phyloP scores from a whole-genome alignment of 1,140 invertebrate genomes.

The Cecropterus lyciades region DNA sequence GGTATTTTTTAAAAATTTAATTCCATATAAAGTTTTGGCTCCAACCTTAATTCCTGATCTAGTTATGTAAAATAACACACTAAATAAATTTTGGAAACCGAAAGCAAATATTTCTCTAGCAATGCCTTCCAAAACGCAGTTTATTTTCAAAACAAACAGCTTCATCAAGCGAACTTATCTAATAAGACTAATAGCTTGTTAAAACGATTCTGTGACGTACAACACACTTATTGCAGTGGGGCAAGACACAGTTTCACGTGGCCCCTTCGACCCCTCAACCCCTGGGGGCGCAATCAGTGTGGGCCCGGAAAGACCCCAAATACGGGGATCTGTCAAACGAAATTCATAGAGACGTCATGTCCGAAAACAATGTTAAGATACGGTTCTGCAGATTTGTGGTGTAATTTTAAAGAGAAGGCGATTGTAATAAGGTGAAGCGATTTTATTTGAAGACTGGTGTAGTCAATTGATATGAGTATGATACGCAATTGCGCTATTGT shows the following conservation, averaged over 20 bases:
- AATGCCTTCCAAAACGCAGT: no score
- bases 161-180: conserved; percentile 30
- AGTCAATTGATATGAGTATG: no score
- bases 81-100: not conserved
- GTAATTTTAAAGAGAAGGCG: no score
- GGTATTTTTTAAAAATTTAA: no score
- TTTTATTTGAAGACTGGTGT: no score
- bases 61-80: not conserved
- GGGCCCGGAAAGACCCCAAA: conserved; percentile 47
- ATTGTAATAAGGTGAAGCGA: conserved; percentile 3
- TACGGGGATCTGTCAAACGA: conserved; percentile 34
- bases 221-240: conserved; percentile 19
- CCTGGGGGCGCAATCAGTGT: conserved; percentile 44
- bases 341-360: conserved; percentile 42
- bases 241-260: conserved; percentile 12
- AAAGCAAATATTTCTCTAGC: not conserved
- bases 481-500: no score
- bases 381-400: conserved; percentile 4
- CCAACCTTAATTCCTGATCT: no score
- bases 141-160: conserved; percentile 26
- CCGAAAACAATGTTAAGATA: conserved; percentile 49
- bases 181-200: conserved; percentile 32
- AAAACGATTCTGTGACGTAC: conserved; percentile 3
- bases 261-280: conserved; percentile 6
- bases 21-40: no score